Evolutionary conservation across 2,797 vertebrate species (phyloP).

Genomic region (Geotrypetes seraphini): DNA sequence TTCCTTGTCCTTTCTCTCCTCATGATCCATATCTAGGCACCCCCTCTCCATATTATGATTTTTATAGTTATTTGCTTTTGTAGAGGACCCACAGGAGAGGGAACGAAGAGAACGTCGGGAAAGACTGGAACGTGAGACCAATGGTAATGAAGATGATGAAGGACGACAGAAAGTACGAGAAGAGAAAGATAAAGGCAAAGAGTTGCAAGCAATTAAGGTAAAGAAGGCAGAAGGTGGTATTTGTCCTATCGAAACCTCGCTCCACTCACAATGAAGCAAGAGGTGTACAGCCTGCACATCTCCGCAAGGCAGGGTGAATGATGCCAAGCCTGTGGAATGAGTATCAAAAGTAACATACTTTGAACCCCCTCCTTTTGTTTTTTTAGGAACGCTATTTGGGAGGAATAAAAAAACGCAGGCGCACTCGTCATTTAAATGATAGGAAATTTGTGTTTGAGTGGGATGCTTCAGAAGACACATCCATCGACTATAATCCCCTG

Average conservation of each 20-base stretch:
- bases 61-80: slow-evolving; percentile 9
- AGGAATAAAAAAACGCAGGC: slow-evolving; percentile 85
- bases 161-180: slow-evolving; percentile 89
- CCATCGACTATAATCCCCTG: slow-evolving; percentile 93
- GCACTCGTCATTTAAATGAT: slow-evolving; percentile 91
- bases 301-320: not conserved
- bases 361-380: accelerated
- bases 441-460: slow-evolving; percentile 97
- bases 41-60: not conserved
- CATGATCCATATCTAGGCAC: not conserved
- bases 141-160: slow-evolving; percentile 88
- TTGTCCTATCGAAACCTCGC: too few relatives aligned
- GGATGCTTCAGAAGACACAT: slow-evolving; percentile 93
- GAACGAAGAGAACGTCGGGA: slow-evolving; percentile 87
- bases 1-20: not conserved
- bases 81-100: slow-evolving; percentile 93
- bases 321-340: not conserved
- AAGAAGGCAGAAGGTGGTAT: too few relatives aligned
- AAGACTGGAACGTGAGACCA: slow-evolving; percentile 88
- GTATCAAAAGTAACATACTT: not conserved
- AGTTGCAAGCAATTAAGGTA: slow-evolving; percentile 91
- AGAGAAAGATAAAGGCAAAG: slow-evolving; percentile 95
- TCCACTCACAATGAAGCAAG: accelerated
- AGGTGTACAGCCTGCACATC: not conserved
- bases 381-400: slow-evolving; percentile 87